Evolutionary conservation across 2,797 vertebrate genomes (phyloP).

Genomic region (Podarcis lilfordi): DNA sequence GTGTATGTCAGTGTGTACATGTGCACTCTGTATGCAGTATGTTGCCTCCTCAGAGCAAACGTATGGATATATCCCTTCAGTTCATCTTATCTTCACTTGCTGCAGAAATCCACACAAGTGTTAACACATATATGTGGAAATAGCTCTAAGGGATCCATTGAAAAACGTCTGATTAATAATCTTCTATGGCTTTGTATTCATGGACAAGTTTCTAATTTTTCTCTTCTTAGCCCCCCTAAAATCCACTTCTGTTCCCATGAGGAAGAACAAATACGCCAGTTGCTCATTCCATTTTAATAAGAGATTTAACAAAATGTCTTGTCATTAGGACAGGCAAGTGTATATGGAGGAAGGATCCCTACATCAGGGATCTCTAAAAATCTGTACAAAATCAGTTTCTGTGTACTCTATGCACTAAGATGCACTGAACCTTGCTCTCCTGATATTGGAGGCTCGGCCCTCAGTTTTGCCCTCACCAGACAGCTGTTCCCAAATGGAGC

Average conservation of each 20-base stretch:
- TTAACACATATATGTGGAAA: background rate
- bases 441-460: background rate
- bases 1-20: background rate
- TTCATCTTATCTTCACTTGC: background rate
- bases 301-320: background rate
- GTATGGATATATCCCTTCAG: background rate
- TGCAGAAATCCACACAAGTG: background rate
- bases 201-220: background rate
- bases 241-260: background rate
- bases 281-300: background rate
- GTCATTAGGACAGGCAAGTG: background rate
- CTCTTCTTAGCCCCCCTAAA: background rate
- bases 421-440: background rate
- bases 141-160: background rate
- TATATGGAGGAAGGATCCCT: background rate
- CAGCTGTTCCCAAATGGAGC: background rate
- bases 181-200: background rate
- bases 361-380: background rate
- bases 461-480: background rate
- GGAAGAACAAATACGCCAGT: background rate
- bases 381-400: background rate
- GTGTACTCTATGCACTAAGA: background rate
- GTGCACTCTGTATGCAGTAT: background rate
- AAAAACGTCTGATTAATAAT: background rate
- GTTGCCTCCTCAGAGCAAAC: background rate